Percentiles rank a stretch among this genome's conserved stretches.
Conservation (phyloP, 2,888 invertebrate species). For the Endotricha flammealis region DNA sequence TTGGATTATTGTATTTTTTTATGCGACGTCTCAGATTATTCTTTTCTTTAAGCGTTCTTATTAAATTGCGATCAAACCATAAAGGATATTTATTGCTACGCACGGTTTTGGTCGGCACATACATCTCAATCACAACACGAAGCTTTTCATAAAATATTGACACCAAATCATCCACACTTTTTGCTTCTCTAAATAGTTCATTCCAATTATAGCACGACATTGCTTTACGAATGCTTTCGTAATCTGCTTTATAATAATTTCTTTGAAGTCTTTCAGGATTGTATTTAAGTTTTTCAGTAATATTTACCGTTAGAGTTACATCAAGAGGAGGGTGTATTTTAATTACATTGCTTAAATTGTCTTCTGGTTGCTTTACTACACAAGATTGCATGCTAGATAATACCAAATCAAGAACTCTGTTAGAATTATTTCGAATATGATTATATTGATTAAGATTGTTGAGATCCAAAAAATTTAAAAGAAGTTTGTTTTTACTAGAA, state of each 20-base stretch:
- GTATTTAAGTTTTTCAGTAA: background rate
- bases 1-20: background rate
- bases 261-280: background rate
- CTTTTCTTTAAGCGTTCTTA: background rate
- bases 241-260: background rate
- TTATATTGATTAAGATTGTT: constrained; percentile 3
- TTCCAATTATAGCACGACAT: background rate
- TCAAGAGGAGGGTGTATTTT: background rate
- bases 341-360: background rate
- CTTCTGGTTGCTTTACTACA: background rate
- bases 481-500: constrained; percentile 1
- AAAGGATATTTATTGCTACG: no score
- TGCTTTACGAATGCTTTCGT: background rate
- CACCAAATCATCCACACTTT: no score
- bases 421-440: background rate
- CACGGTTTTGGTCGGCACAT: no score
- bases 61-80: constrained; percentile 1
- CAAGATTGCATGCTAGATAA: background rate
- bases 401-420: background rate
- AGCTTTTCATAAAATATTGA: no score
- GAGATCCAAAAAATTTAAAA: background rate
- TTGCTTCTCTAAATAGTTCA: background rate
- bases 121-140: no score
- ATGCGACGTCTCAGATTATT: background rate
- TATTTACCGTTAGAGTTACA: background rate